phyloP scores from a whole-genome alignment of 2,797 vertebrate species.

The Harpagifer antarcticus region DNA sequence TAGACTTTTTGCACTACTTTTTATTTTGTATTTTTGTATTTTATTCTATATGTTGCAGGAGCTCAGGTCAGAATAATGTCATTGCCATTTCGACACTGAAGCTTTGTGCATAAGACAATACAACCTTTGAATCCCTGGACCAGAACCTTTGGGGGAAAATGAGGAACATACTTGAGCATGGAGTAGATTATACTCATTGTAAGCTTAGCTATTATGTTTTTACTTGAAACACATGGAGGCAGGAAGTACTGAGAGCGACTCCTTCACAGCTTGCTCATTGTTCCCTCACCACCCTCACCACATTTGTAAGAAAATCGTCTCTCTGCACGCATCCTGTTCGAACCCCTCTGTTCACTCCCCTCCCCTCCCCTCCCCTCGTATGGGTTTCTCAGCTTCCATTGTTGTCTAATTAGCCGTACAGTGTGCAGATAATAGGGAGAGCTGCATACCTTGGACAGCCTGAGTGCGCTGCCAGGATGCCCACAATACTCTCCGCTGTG shows the following conservation, averaged over 20 bases:
- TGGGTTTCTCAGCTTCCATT: constrained; percentile 48
- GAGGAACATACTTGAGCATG: background rate
- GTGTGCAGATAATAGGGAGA: constrained; percentile 49
- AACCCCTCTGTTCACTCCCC: constrained; percentile 43
- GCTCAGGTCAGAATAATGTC: too few relatives aligned
- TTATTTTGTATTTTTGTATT: too few relatives aligned
- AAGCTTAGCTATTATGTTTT: background rate
- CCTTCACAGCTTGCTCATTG: constrained; percentile 52
- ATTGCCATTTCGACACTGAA: too few relatives aligned
- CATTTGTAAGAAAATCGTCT: constrained; percentile 23
- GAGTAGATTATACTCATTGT: background rate
- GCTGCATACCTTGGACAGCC: constrained; percentile 53
- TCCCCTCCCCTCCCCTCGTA: constrained; percentile 30
- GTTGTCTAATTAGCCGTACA: constrained; percentile 71
- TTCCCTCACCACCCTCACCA: constrained; percentile 32
- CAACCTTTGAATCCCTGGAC: too few relatives aligned
- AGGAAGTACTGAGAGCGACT: constrained; percentile 18
- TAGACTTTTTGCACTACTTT: too few relatives aligned
- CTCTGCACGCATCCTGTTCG: constrained; percentile 46
- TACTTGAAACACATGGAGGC: constrained; percentile 11
- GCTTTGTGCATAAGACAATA: too few relatives aligned
- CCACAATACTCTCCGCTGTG: constrained; percentile 53
- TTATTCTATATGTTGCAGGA: too few relatives aligned
- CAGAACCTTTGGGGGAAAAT: background rate
- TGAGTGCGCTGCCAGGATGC: constrained; percentile 52